phyloP scores from a whole-genome alignment of 2,888 invertebrate genomes.

The Noctua fimbriata region DNA sequence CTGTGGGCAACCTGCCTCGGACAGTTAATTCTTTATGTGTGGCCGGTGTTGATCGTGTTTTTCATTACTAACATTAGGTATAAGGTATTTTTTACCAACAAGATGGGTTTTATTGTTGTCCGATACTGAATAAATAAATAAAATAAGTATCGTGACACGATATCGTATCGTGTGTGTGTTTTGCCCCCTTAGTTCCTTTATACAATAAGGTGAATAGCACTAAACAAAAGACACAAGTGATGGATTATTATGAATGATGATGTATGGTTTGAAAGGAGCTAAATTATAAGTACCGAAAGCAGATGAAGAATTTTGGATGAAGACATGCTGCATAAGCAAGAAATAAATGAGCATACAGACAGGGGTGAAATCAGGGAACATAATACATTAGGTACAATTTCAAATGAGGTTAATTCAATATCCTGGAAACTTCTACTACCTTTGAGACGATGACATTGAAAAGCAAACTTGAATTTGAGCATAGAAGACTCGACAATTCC shows the following conservation, averaged over 20 bases:
- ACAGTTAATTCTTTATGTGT: no score
- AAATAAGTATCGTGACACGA: no score
- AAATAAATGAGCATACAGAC: not conserved
- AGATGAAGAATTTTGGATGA: not conserved
- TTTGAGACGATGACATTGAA: no score
- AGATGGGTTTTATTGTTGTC: no score
- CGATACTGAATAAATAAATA: no score
- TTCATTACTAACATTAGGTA: no score
- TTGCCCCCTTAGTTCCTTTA: not conserved
- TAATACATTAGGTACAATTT: not conserved
- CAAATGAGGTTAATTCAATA: not conserved
- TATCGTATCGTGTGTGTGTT: not conserved
- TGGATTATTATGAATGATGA: not conserved
- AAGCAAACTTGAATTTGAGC: no score
- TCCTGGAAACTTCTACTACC: not conserved
- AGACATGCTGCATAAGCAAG: not conserved
- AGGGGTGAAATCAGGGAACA: not conserved
- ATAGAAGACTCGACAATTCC: not conserved
- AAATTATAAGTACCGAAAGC: not conserved
- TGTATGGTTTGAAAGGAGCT: not conserved
- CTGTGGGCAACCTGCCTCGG: no score
- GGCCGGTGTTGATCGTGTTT: no score
- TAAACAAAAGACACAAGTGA: not conserved
- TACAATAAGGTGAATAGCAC: not conserved
- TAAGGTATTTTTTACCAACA: no score